Base-by-base conservation (phyloP, 2,888 invertebrate species). In the Protodeltote pygarga region DNA sequence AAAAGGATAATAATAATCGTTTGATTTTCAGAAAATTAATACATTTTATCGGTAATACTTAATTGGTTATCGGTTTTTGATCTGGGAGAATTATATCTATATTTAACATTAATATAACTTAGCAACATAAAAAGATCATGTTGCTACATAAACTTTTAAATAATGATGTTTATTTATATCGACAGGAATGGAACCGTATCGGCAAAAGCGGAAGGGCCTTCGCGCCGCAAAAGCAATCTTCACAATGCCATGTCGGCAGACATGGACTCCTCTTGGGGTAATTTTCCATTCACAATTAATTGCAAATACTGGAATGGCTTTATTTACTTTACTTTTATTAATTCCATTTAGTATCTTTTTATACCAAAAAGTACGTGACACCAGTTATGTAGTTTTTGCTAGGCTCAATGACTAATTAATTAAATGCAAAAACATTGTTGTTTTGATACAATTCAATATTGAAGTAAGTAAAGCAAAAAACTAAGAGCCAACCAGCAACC, bases 191-290 rank as follows among this genome's bases (percentile, higher is more conserved):
- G 91, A 55, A 83, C 87, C 47, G 69, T 88, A 42, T 91, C 92
- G 61, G 81, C 92, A 34, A 94, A 94, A 78, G 93, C 94, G 60
- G 92, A 91, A 67, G 95, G 95, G 46, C 95, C 95, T 10, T 94
- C 94, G 46, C 92, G 95, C 68, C 94, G 95, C 61, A 95, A 95
- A 78, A 95, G 95, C 79, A 95, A 95, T 73, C 88, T 95, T 39
- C 94, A 95, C 76, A 94, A 94, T 79, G 89, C 93, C 55, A 87
- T 91, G 89, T 85, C 89, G 25, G 81, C 88, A 47, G 91, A 92
- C 59, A 85, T 89, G 79, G 91, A 92, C 64, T 71, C 83, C 29
- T 90, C 91, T 11, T 92, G 91, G 91, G 91, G 91, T 91, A 77
- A 77, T 70, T 54, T 33, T 41, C 33, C 59, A 48, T 52, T 64